Evolutionary conservation across 2,888 invertebrate species (phyloP).

Genomic region (Leucophora obtusa): DNA sequence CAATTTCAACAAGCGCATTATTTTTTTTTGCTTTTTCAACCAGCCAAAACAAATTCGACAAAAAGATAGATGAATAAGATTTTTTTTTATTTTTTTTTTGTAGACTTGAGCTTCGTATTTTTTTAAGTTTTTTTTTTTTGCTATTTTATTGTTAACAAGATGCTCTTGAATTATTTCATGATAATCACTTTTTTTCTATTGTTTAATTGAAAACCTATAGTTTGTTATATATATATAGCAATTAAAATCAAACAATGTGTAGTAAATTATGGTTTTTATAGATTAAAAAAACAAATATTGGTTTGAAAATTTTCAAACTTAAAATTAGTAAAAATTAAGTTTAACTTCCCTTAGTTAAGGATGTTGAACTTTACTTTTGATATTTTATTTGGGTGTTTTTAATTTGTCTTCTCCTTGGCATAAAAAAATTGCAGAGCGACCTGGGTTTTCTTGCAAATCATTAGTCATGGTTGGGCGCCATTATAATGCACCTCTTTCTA

Average conservation of each 20-base stretch:
- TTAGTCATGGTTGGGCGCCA: too few species aligned
- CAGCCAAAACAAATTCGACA: background rate
- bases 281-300: background rate
- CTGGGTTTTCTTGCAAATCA: too few species aligned
- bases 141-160: slow-evolving; percentile 11
- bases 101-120: background rate
- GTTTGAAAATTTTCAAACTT: too few species aligned
- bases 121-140: slow-evolving; percentile 6
- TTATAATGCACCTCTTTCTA: too few species aligned
- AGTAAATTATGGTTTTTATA: slow-evolving; percentile 8
- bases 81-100: background rate
- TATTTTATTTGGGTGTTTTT: too few species aligned
- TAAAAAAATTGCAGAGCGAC: too few species aligned
- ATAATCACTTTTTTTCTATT: slow-evolving; percentile 9
- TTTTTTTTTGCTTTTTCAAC: background rate
- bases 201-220: slow-evolving; percentile 37
- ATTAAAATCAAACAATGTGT: background rate
- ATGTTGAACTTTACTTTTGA: too few species aligned
- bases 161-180: slow-evolving; percentile 22
- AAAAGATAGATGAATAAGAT: background rate
- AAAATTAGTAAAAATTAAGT: too few species aligned
- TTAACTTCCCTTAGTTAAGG: too few species aligned
- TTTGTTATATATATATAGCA: background rate
- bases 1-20: background rate
- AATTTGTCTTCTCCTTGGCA: too few species aligned